These are phyloP conservation scores for Dermolepida albohirtum DNA, from an alignment of 2,888 invertebrate species.

Conservation along the genomic window DNA sequence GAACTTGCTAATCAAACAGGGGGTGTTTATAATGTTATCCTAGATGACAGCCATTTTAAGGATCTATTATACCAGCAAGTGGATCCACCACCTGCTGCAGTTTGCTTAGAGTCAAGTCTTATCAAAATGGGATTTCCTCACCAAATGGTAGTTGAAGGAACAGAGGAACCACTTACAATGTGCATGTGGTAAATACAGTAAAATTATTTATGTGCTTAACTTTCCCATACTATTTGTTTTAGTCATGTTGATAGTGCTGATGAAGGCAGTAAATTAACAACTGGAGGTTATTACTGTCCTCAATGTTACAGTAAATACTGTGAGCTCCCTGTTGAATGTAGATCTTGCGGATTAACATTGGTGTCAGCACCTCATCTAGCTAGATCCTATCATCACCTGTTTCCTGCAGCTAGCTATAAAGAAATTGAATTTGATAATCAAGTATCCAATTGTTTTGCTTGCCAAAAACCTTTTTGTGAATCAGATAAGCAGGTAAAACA, in stretches of 20 bases:
- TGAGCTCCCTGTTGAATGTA: conserved; percentile 96
- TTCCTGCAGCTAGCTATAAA: conserved; percentile 88
- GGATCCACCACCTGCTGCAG: conserved; percentile 80
- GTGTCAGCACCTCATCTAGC: conserved; percentile 99
- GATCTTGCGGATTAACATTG: conserved; percentile 93
- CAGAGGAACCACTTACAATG: conserved; percentile 78
- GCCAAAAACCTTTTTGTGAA: conserved; percentile 75
- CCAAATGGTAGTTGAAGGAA: conserved; percentile 71
- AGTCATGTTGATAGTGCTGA: conserved; percentile 86
- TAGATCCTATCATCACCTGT: conserved; percentile 96
- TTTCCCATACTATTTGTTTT: conserved; percentile 25
- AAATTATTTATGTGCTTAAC: neutral
- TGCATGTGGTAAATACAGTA: conserved; percentile 84
- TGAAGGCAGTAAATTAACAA: conserved; percentile 75
- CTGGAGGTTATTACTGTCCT: conserved; percentile 89
- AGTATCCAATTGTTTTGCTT: conserved; percentile 76
- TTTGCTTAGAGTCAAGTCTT: conserved; percentile 78
- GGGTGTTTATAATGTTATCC: conserved; percentile 87
- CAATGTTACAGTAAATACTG: conserved; percentile 98
- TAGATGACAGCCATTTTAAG: conserved; percentile 83
- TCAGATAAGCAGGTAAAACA: conserved; percentile 78
- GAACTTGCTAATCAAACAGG: conserved; percentile 87
- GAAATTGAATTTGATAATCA: conserved; percentile 76
- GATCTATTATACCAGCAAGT: conserved; percentile 75
- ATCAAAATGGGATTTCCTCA: conserved; percentile 98